Percentiles rank a stretch among this genome's conserved stretches.
These are phyloP conservation scores for Podarcis raffonei DNA, from an alignment of 2,113 vertebrate species.

Conservation along the genomic window DNA sequence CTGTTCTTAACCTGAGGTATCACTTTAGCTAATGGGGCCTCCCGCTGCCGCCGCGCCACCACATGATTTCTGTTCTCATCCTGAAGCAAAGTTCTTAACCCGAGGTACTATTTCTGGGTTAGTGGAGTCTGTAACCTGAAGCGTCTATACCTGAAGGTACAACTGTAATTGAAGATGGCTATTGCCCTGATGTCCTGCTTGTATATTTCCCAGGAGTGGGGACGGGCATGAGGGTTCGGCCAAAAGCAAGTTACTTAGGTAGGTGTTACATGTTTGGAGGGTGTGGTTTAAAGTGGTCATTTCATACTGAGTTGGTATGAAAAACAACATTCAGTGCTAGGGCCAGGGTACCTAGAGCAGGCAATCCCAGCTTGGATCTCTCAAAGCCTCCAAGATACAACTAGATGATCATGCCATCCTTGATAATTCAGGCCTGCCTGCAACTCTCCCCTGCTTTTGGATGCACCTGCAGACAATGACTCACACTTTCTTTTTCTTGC, in stretches of 20 bases:
- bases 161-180: background rate
- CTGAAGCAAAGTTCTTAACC: too few species aligned
- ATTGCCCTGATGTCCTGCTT: background rate
- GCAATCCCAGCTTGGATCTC: background rate
- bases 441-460: background rate
- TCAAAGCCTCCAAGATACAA: background rate
- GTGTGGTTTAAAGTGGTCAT: background rate
- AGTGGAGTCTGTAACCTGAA: too few species aligned
- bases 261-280: background rate
- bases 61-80: too few species aligned
- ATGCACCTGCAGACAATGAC: background rate
- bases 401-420: background rate
- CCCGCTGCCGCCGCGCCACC: too few species aligned
- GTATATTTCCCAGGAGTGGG: background rate
- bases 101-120: too few species aligned
- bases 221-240: too few species aligned
- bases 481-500: background rate
- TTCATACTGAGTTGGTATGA: background rate
- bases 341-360: background rate
- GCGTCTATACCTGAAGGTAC: too few species aligned
- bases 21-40: too few species aligned
- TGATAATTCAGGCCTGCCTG: background rate
- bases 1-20: too few species aligned
- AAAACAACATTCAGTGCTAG: background rate
- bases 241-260: too few species aligned